Percentiles rank a stretch among this genome's conserved stretches.
phyloP scores from a whole-genome alignment of 1,140 invertebrate species.

The Drosophila chauvacae region DNA sequence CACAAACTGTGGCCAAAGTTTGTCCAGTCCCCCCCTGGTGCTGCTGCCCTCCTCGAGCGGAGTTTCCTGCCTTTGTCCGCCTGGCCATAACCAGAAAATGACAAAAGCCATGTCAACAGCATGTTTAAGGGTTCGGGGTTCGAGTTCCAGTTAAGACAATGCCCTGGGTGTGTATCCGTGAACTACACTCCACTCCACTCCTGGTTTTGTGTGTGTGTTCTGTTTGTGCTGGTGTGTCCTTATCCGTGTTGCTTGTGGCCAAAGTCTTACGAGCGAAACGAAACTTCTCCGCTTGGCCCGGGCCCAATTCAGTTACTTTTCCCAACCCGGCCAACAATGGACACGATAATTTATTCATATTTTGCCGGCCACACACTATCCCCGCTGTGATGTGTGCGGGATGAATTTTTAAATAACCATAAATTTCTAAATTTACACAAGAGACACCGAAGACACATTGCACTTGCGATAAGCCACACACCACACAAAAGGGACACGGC shows the following conservation, averaged over 20 bases:
- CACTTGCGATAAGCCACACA: conserved; percentile 74
- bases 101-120: conserved; percentile 81
- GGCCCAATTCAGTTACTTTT: conserved; percentile 75
- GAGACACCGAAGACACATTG: conserved; percentile 80
- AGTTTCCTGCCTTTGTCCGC: conserved; percentile 71
- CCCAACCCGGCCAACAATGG: conserved; percentile 69
- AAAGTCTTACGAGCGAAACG: conserved; percentile 60
- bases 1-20: conserved; percentile 56
- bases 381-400: conserved; percentile 8
- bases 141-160: conserved; percentile 70
- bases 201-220: conserved; percentile 2
- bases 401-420: conserved; percentile 83
- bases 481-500: conserved; percentile 40
- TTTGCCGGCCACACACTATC: conserved; percentile 55
- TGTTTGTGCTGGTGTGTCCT: conserved; percentile 22
- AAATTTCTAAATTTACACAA: conserved; percentile 82
- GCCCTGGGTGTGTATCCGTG: conserved; percentile 30
- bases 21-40: background rate
- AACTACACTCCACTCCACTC: conserved; percentile 4
- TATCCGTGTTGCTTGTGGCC: conserved; percentile 70
- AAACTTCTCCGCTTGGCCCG: conserved; percentile 50
- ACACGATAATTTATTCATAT: conserved; percentile 79
- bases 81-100: conserved; percentile 79
- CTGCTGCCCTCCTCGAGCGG: background rate
- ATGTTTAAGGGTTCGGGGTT: conserved; percentile 66